A percentile compares a stretch with the other conserved stretches of the same genome.
These are phyloP conservation scores for Chascanopsetta lugubris DNA, from an alignment of 2,113 vertebrate genomes.

Conservation along the genomic window DNA sequence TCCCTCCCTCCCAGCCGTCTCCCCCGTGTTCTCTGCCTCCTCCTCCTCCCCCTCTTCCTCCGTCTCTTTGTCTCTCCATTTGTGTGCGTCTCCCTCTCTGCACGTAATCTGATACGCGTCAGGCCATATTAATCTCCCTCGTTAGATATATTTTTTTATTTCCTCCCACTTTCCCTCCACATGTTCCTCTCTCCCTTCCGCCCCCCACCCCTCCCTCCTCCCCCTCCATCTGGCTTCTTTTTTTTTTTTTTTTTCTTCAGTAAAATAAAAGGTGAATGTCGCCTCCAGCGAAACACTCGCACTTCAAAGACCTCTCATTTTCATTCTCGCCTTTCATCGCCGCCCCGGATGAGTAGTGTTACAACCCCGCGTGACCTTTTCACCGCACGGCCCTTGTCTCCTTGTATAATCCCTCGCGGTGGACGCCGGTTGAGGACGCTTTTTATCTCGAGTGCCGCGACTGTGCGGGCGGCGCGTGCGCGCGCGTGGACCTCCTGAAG, in stretches of 20 bases:
- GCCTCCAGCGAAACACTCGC: conserved; percentile 50
- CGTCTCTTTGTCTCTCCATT: conserved; percentile 28
- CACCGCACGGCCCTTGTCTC: conserved; percentile 34
- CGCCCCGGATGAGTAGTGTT: conserved; percentile 51
- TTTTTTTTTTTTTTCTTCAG: conserved; percentile 33
- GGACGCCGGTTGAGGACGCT: conserved; percentile 26
- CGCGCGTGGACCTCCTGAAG: conserved; percentile 2
- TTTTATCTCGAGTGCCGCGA: conserved; percentile 45
- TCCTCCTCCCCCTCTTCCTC: conserved; percentile 13
- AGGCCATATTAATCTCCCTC: conserved; percentile 28
- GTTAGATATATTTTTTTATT: neutral
- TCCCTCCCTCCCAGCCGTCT: too few species aligned
- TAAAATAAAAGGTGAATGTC: conserved; percentile 62
- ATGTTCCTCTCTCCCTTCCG: too few species aligned
- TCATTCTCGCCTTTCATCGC: conserved; percentile 40
- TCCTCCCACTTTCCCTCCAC: conserved; percentile 38
- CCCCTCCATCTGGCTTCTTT: conserved; percentile 21
- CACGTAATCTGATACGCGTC: conserved; percentile 45
- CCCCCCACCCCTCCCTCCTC: too few species aligned
- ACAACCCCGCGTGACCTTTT: conserved; percentile 55
- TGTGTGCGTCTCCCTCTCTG: conserved; percentile 36
- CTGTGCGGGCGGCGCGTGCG: conserved; percentile 4
- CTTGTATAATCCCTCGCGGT: conserved; percentile 31
- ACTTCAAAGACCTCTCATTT: conserved; percentile 62
- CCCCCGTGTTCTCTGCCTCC: conserved; percentile 26